Percentiles rank a stretch among this genome's conserved stretches.
phyloP scores from a whole-genome alignment of 1,140 invertebrate genomes.

The Sitodiplosis mosellana region DNA sequence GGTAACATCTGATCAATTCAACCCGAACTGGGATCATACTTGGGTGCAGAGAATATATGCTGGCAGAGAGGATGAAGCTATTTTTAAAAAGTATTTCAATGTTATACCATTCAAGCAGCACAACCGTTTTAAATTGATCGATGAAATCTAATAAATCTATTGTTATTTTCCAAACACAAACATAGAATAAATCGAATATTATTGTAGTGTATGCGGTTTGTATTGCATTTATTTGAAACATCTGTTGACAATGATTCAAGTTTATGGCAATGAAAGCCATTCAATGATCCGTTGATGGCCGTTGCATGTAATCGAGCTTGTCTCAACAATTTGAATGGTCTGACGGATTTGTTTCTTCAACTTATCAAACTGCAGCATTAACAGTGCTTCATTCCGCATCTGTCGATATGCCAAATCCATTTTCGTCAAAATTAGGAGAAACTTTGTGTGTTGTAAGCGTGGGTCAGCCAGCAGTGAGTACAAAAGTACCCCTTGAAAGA shows the following conservation, averaged over 20 bases:
- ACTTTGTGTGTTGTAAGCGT: conserved; percentile 37
- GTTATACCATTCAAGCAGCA: conserved; percentile 55
- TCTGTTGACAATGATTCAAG: not conserved
- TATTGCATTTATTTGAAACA: not conserved
- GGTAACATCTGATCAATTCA: conserved; percentile 55
- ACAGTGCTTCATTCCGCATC: conserved; percentile 60
- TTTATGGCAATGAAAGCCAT: conserved; percentile 28
- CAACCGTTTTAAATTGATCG: conserved; percentile 50
- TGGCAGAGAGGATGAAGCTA: conserved; percentile 36
- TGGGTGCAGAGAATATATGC: conserved; percentile 45
- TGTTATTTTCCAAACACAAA: too few species aligned
- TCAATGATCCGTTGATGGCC: conserved; percentile 44
- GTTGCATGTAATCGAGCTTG: conserved; percentile 46
- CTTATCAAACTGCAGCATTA: conserved; percentile 53
- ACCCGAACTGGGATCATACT: conserved; percentile 47
- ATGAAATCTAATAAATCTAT: conserved; percentile 33
- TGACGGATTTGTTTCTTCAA: conserved; percentile 43
- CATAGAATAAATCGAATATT: not conserved
- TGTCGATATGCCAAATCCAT: conserved; percentile 66
- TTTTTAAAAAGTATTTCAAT: conserved; percentile 70
- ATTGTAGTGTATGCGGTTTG: not conserved
- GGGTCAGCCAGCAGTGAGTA: conserved; percentile 56
- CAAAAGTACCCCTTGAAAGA: conserved; percentile 32
- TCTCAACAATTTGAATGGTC: conserved; percentile 45
- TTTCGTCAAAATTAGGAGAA: conserved; percentile 56